Percentiles rank a stretch among this genome's conserved stretches.
These are phyloP conservation scores for Plectrocnemia conspersa DNA, from an alignment of 1,140 invertebrate species.

Conservation along the genomic window DNA sequence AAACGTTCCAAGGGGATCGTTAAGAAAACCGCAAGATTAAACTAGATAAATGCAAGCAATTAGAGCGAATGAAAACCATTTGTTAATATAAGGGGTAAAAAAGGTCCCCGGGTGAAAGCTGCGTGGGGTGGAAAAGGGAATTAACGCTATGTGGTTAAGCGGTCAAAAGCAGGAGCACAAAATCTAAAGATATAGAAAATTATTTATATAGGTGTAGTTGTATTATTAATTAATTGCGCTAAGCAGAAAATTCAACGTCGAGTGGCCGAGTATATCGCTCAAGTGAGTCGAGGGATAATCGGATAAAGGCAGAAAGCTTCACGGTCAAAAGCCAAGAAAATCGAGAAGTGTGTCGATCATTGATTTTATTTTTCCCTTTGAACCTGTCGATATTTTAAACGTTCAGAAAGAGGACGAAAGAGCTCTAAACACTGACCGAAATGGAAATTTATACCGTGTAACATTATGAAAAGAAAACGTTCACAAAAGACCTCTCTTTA, in stretches of 20 bases:
- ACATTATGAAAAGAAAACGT: too few relatives aligned
- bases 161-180: neutral
- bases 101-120: slow-evolving; percentile 8
- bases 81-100: slow-evolving; percentile 21
- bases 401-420: too few relatives aligned
- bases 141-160: too few relatives aligned
- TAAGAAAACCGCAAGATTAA: slow-evolving; percentile 22
- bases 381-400: too few relatives aligned
- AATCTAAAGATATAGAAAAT: neutral
- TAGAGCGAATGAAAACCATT: slow-evolving; percentile 19
- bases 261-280: too few relatives aligned
- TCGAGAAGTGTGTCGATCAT: neutral
- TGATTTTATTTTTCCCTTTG: too few relatives aligned
- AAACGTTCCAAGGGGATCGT: neutral
- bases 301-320: slow-evolving; percentile 16
- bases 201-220: neutral
- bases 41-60: slow-evolving; percentile 24
- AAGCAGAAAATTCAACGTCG: too few relatives aligned
- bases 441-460: too few relatives aligned
- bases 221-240: neutral
- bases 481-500: too few relatives aligned
- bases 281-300: slow-evolving; percentile 14
- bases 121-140: neutral
- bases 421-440: too few relatives aligned
- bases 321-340: slow-evolving; percentile 16